Evolutionary conservation across 2,888 invertebrate genomes (phyloP), one percentile per base, ranked within the genome.

Genomic region (Dynastes tityus): DNA sequence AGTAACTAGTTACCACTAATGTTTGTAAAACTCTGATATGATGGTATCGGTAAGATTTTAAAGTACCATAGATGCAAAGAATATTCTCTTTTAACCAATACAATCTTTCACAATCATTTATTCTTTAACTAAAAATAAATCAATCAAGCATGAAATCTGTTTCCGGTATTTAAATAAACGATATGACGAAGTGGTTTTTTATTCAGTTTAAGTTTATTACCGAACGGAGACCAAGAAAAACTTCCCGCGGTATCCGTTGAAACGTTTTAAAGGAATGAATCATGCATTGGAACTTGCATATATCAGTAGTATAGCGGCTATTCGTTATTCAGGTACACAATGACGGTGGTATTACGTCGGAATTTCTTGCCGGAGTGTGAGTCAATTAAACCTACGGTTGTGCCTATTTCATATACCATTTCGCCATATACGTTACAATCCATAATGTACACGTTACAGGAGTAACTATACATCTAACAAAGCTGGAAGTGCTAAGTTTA

Each of bases 381-480:
- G 61, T 74, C 61, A 74, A 74, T 74, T 61, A 27, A 71, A 61
- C 61, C 73, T 74, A 61, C 73, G 61, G 40, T 27, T 74, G 73
- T 45, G 58, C 61, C 45, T 61, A 61, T 61, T 61, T 40, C 49
- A 27, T 73, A 45, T 73, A 11, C 45, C 58, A n/a, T 58, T 73
- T 58, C 22, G 29, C 55, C 16, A 58, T 55, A 73, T 40, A 37
- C 58, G 58, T 6, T 58, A 40, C 40, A 40, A 40, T 1, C 32
- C n/a, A 3, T 6, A 51, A 49, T 3, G 49, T 68, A 32, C 29
- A 11, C 13, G 11, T 11, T 45, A 45, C 11, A 45, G 45, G 45
- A 45, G 45, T 45, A 45, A 45, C 11, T 45, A 5, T 32, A 32
- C 32, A 32, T 32, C 8, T 29, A 13, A 16, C 13, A n/a, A 16